These are phyloP conservation scores for Sebastes kiyomatsui DNA, from an alignment of 2,797 vertebrate genomes.

Conservation along the genomic window DNA sequence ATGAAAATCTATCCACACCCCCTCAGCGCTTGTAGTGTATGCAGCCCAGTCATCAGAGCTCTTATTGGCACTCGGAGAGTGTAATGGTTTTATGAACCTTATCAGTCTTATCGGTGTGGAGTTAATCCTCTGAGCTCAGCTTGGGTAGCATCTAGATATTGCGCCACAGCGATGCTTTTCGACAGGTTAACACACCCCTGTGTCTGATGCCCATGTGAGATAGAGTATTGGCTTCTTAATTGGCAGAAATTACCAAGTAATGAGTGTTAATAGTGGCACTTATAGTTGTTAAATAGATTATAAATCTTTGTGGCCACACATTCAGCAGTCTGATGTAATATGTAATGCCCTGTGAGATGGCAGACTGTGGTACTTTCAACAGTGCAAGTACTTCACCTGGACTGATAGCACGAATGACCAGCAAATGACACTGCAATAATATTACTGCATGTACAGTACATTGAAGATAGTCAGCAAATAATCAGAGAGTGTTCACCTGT, in stretches of 20 bases:
- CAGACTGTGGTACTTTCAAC: neutral
- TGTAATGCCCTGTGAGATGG: neutral
- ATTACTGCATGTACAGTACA: neutral
- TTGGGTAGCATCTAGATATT: conserved; percentile 29
- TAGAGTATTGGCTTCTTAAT: conserved; percentile 1
- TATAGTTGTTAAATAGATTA: neutral
- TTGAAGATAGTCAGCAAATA: conserved; percentile 21
- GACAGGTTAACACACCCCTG: conserved; percentile 24
- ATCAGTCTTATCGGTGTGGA: conserved; percentile 46
- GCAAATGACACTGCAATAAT: neutral
- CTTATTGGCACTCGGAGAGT: conserved; percentile 10
- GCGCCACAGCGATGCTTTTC: conserved; percentile 20
- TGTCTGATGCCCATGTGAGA: conserved; percentile 7
- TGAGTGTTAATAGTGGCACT: conserved; percentile 4
- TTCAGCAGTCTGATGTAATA: conserved; percentile 6
- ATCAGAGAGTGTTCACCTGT: conserved; percentile 16
- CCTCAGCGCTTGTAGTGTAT: conserved; percentile 5
- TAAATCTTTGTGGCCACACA: conserved; percentile 3
- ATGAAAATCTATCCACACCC: conserved; percentile 32
- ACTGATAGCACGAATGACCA: conserved; percentile 22
- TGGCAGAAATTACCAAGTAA: conserved; percentile 9
- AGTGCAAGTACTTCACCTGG: neutral
- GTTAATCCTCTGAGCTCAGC: conserved; percentile 38
- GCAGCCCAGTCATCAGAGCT: conserved; percentile 21
- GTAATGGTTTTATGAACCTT: conserved; percentile 44